Evolutionary conservation across 2,113 vertebrate genomes (phyloP), one percentile per base, ranked within the genome.

Genomic region (Antigone vipio): DNA sequence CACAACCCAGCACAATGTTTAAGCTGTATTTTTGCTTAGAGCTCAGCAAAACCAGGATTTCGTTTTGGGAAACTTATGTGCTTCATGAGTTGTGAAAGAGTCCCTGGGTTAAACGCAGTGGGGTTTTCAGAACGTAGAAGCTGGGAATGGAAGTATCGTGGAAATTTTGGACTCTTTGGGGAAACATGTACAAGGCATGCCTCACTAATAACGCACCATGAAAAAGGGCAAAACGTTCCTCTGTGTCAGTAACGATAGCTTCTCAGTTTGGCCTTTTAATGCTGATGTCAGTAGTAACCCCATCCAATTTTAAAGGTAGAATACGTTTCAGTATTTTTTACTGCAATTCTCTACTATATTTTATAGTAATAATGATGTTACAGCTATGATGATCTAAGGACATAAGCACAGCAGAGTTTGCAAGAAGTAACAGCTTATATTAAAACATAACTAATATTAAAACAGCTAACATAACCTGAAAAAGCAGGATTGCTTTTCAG

Each of bases 71-170:
- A 92, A 80, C 88, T 92, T 89, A 80, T 10, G 69, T 52, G 88
- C 93, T 96, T 95, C 85, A 66, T 73, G 85, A 96, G 55, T 90
- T 95, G 88, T 94, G 88, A 94, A 93, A 75, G 82, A 90, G 76
- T 83, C 92, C 90, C 78, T 84, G 63, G 59, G 83, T 94, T 93
- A 77, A 84, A 91, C 5, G 7, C 85, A 84, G 93, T 15, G 19
- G 60, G 58, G 47, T 72, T 94, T 96, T 71, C 80, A 78, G 66
- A 93, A 75, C n/a, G 6, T 10, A 85, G 86, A 94, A 59, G 50
- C 88, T 93, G 44, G 38, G 60, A 92, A 78, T 80, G 67, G 72
- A 83, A 95, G 85, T 50, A 92, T 55, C 64, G n/a, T 34, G 44
- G 83, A 94, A 72, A 79, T 80, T 93, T 34, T 78, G 83, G 52